Conservation (phyloP, 2,888 invertebrate genomes). For the Drosophila phalerata region DNA sequence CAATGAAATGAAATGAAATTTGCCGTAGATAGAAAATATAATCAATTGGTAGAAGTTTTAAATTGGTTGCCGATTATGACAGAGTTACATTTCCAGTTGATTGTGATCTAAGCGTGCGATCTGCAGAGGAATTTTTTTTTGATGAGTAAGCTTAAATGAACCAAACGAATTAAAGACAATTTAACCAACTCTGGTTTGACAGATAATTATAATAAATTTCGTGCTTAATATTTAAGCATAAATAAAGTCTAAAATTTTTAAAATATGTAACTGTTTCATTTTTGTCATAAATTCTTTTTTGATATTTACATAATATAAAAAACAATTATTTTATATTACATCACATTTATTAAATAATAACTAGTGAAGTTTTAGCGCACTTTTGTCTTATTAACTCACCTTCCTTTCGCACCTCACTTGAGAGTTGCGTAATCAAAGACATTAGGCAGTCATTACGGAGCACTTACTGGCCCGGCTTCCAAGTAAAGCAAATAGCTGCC, state of each 20-base stretch:
- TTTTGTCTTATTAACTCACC: conserved; percentile 21
- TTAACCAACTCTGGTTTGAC: too few relatives aligned
- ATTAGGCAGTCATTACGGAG: conserved; percentile 22
- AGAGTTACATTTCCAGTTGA: not conserved
- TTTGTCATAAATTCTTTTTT: too few relatives aligned
- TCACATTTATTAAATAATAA: conserved; percentile 3
- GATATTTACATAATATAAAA: too few relatives aligned
- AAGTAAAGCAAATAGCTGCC: conserved; percentile 17
- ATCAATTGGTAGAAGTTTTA: conserved; percentile 3
- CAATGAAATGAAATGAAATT: conserved; percentile 1
- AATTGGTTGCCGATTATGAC: not conserved
- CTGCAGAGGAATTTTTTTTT: not conserved
- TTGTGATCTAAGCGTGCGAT: not conserved
- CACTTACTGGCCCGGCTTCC: conserved; percentile 18
- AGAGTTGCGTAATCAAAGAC: conserved; percentile 29
- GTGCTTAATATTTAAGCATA: too few relatives aligned
- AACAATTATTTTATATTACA: too few relatives aligned
- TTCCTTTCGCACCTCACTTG: not conserved
- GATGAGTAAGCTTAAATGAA: not conserved
- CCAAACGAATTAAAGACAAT: too few relatives aligned
- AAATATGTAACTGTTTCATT: too few relatives aligned
- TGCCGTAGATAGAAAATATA: not conserved
- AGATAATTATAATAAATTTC: too few relatives aligned
- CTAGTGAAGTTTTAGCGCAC: conserved; percentile 26
- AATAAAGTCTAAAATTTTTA: too few relatives aligned